Evolutionary conservation across 2,888 invertebrate genomes (phyloP).

Genomic region (Synergus laeviventris): DNA sequence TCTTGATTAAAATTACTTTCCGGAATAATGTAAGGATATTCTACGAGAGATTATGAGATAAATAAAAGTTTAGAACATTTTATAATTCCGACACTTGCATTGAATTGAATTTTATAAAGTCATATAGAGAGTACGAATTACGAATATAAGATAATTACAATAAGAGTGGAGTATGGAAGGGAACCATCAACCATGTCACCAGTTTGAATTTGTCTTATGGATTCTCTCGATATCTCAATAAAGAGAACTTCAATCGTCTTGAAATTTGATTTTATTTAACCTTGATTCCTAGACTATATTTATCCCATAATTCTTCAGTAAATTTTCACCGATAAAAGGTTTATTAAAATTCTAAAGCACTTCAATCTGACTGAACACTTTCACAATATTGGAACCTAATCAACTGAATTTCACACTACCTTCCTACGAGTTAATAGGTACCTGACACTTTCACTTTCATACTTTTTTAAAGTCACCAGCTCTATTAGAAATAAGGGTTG

Average conservation of each 20-base stretch:
- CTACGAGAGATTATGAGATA: neutral
- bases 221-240: no score
- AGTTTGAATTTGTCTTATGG: no score
- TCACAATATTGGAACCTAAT: slow-evolving; percentile 12
- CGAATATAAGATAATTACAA: no score
- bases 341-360: slow-evolving; percentile 10
- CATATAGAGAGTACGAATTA: no score
- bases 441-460: neutral
- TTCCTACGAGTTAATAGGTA: slow-evolving; percentile 22
- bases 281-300: no score
- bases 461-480: slow-evolving; percentile 9
- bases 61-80: neutral
- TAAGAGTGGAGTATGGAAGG: no score
- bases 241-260: no score
- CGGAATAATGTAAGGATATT: neutral
- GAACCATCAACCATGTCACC: no score
- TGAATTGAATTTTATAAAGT: no score
- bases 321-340: slow-evolving; percentile 24
- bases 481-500: no score
- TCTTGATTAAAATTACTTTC: slow-evolving; percentile 8
- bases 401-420: slow-evolving; percentile 17
- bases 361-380: slow-evolving; percentile 30
- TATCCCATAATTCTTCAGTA: no score
- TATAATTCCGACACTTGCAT: neutral
- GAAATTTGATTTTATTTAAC: no score